Percentiles rank a stretch among this genome's conserved stretches.
Evolutionary conservation across 2,888 invertebrate genomes (phyloP).

Genomic region (Pecten maximus): DNA sequence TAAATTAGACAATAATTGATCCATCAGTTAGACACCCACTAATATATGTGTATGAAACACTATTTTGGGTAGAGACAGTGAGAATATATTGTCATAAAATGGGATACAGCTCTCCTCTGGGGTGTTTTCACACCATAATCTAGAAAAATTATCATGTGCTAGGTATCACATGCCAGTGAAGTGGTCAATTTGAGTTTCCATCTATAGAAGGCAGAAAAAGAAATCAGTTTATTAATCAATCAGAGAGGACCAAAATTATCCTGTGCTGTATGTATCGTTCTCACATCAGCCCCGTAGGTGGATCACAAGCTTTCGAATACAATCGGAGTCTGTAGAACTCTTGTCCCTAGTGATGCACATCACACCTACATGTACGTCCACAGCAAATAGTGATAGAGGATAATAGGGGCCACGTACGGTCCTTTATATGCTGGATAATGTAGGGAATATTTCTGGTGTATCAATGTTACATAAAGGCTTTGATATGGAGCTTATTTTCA

Average conservation of each 20-base stretch:
- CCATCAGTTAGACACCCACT: neutral
- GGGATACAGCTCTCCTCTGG: neutral
- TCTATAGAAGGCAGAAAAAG: neutral
- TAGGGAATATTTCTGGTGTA: neutral
- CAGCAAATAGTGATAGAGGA: neutral
- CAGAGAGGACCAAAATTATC: neutral
- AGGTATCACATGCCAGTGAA: neutral
- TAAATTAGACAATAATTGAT: neutral
- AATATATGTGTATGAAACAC: neutral
- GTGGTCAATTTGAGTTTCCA: neutral
- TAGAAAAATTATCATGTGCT: neutral
- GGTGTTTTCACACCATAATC: neutral
- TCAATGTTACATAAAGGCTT: no score
- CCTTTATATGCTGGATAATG: neutral
- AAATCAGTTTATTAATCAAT: constrained; percentile 21
- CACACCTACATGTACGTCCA: neutral
- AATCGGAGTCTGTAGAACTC: neutral
- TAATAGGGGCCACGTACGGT: neutral
- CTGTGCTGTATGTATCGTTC: neutral
- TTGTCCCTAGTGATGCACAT: neutral
- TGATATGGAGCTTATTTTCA: no score
- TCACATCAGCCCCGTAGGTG: neutral
- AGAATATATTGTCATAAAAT: neutral
- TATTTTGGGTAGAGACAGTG: neutral
- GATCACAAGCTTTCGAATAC: neutral